phyloP scores from a whole-genome alignment of 2,888 invertebrate species.

The Luperina testacea region DNA sequence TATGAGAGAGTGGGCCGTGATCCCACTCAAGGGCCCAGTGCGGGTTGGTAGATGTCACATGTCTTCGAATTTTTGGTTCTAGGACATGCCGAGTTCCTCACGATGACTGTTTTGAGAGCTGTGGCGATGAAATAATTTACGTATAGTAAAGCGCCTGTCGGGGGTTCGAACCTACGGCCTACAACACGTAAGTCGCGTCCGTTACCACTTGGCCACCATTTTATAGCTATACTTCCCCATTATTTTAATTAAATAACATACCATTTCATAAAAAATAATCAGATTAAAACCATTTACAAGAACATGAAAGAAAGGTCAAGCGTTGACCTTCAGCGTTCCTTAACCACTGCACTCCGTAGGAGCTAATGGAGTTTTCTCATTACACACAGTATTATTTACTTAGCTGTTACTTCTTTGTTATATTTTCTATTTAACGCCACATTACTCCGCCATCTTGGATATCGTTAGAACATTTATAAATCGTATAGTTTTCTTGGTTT shows the following conservation, averaged over 20 bases:
- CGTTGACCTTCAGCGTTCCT: conserved; percentile 36
- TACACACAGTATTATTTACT: conserved; percentile 47
- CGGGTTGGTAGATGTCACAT: neutral
- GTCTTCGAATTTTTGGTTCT: neutral
- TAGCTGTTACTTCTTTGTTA: conserved; percentile 28
- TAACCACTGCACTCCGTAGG: conserved; percentile 39
- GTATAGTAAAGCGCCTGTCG: neutral
- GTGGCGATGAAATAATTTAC: neutral
- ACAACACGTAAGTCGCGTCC: no score
- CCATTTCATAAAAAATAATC: neutral
- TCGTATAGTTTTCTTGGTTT: conserved; percentile 23
- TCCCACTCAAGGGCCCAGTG: neutral
- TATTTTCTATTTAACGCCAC: conserved; percentile 46
- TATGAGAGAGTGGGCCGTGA: no score
- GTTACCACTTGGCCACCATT: neutral
- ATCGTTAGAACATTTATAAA: conserved; percentile 19
- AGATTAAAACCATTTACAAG: conserved; percentile 25
- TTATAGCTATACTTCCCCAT: neutral
- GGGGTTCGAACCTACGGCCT: no score
- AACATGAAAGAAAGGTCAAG: conserved; percentile 35
- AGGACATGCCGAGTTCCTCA: neutral
- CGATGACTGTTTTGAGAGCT: neutral
- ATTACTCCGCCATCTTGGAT: conserved; percentile 31
- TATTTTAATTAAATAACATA: neutral
- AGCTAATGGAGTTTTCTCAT: conserved; percentile 61